Base-by-base conservation (phyloP, 2,113 vertebrate species). In the Odocoileus virginianus region DNA sequence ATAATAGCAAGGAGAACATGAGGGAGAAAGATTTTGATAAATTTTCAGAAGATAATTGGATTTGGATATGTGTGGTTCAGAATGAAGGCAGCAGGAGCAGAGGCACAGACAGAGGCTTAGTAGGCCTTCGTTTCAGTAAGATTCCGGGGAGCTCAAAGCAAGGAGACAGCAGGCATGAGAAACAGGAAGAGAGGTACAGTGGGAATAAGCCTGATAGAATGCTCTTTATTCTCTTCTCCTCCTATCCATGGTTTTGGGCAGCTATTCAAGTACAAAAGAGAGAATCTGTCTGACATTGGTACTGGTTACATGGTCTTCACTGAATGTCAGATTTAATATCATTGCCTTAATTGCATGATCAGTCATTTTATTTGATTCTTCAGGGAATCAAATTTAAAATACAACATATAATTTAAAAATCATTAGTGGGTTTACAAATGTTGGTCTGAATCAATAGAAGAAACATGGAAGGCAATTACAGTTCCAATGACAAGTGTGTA, bases 381-480 rank as follows among this genome's bases (percentile, higher is more conserved):
- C 45, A 36, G 36, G 45, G 74, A 90, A 45, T 54, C 82, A 86
- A 95, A 87, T 71, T 89, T n/a, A 89, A 94, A 86, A 83, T 64
- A 85, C 88, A 91, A 67, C 30, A 54, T 57, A 82, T 30, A 83
- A 82, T 89, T 96, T 86, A 67, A 97, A 93, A 97, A 83, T 33
- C 60, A 89, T 89, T 96, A 67, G 30, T 81, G 25, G 40, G 83
- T 96, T 98, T 95, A 76, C 78, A 94, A 91, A 97, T 83, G n/a
- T 50, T 90, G 64, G 6, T 9, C 45, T 76, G 28, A 93, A 86
- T 98, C 83, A 82, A 97, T 82, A 91, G 54, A 74, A 13, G 79
- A 96, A 97, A 81, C 54, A 21, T 43, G 16, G 28, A 93, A 97
- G 71, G 40, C 40, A 89, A 95, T 89, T 95, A 78, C 13, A 97